Base-by-base conservation (phyloP, 2,888 invertebrate genomes). In the Chalcosyrphus nemorum region DNA sequence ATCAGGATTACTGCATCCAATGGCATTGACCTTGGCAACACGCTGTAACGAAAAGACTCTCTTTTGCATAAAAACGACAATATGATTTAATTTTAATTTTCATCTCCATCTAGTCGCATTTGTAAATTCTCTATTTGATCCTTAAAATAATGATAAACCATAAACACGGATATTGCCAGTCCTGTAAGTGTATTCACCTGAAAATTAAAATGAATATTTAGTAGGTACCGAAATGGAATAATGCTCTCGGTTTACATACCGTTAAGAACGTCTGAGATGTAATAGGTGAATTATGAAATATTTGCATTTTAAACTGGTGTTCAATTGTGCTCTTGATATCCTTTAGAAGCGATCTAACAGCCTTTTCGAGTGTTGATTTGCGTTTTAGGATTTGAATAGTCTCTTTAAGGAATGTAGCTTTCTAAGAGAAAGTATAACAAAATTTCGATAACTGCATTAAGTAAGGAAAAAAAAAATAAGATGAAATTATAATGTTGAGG, bases 171-270 rank as follows among this genome's bases (percentile, higher is more conserved):
- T 52, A 88, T 86, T 32, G 68, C 70, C 32, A 86, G 17, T 6
- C 86, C 81, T 19, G 86, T 52, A 5, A 87, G 35, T 11, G 77
- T 13, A 38, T 88, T 87, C n/a, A 87, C 38, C 88, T 89, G 59
- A 1, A 86, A 87, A 29, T 50, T 56, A 41, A 47, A 43, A 50
- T n/a, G 17, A 11, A 29, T 21, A 17, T 43, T 17, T 15, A 2
- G 29, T 11, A 0, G n/a, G 7, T n/a, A 2, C 2, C 0, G n/a
- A 27, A 27, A 6, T 45, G 2, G 9, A 21, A 15, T 6, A 32
- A 43, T 19, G 7, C 4, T 45, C 0, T 19, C n/a, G 1, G 4
- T 1, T 5, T 41, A 54, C 81, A 77, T 85, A 88, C 88, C 13
- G 84, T 43, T 24, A 86, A 7, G 76, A 88, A 86, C 17, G 86